Percentiles rank a stretch among this genome's conserved stretches.
These are phyloP conservation scores for Drosophila testacea DNA, from an alignment of 2,888 invertebrate genomes.

Conservation along the genomic window DNA sequence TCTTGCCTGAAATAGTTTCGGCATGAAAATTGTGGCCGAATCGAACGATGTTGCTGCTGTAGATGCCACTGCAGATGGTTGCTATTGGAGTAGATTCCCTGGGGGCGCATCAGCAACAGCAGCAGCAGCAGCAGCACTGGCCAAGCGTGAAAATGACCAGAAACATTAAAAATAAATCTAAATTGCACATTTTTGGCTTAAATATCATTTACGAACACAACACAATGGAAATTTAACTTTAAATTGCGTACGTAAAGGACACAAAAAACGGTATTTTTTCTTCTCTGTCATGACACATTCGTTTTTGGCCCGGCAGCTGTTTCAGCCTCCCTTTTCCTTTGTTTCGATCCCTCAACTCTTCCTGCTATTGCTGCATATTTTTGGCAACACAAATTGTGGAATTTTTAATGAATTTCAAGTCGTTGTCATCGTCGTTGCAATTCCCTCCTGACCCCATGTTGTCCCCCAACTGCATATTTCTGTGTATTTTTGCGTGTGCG, in stretches of 20 bases:
- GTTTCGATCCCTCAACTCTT: neutral
- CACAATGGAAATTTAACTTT: conserved; percentile 65
- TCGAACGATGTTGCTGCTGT: conserved; percentile 52
- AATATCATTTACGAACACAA: conserved; percentile 44
- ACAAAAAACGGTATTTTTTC: conserved; percentile 9
- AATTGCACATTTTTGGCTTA: conserved; percentile 62
- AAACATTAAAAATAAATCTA: conserved; percentile 74
- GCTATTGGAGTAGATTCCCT: conserved; percentile 29
- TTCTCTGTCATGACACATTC: conserved; percentile 32
- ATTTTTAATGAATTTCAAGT: conserved; percentile 71
- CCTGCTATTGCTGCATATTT: conserved; percentile 48
- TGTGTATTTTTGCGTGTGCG: conserved; percentile 53
- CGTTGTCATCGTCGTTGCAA: conserved; percentile 64
- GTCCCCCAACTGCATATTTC: conserved; percentile 55
- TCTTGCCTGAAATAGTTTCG: conserved; percentile 59
- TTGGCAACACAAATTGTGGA: conserved; percentile 66
- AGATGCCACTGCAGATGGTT: conserved; percentile 17
- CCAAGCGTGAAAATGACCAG: conserved; percentile 71
- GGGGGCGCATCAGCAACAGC: conserved; percentile 48
- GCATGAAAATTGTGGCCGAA: conserved; percentile 67
- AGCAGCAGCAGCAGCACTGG: conserved; percentile 39
- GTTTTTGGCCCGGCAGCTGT: conserved; percentile 32
- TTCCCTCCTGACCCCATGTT: conserved; percentile 21
- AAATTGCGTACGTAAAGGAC: conserved; percentile 41
- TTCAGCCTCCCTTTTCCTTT: neutral